A percentile compares a stretch with the other conserved stretches of the same genome.
These are phyloP conservation scores for Cydia strobilella DNA, from an alignment of 1,140 invertebrate genomes.

Conservation along the genomic window DNA sequence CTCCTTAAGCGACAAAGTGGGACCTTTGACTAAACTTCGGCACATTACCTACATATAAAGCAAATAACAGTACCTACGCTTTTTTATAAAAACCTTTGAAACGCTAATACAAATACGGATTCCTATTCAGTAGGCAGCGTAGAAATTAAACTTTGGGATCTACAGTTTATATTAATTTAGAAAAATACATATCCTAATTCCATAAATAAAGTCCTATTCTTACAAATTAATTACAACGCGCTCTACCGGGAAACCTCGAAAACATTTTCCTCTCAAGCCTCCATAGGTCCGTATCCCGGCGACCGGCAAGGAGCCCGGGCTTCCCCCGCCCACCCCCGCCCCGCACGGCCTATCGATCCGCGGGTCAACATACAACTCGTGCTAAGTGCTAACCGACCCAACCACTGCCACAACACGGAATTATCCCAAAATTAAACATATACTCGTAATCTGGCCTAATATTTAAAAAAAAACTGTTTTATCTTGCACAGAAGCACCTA, in stretches of 20 bases:
- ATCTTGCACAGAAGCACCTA: constrained; percentile 27
- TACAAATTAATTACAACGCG: constrained; percentile 38
- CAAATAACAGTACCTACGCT: no score
- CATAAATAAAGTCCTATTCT: no score
- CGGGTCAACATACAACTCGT: constrained; percentile 60
- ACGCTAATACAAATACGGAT: no score
- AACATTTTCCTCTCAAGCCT: constrained; percentile 51
- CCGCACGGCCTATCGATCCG: constrained; percentile 63
- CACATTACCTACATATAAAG: no score
- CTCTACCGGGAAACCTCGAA: constrained; percentile 48
- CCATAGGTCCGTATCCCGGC: constrained; percentile 45
- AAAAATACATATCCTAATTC: no score
- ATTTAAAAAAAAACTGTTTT: constrained; percentile 17
- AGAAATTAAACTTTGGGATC: no score
- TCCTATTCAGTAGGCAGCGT: no score
- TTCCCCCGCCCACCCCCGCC: constrained; percentile 40
- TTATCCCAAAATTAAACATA: constrained; percentile 43
- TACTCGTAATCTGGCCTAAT: constrained; percentile 47
- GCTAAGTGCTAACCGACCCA: constrained; percentile 65
- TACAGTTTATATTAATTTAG: no score
- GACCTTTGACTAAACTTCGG: no score
- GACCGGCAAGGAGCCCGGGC: constrained; percentile 57
- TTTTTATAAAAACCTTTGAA: no score
- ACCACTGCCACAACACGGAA: constrained; percentile 59
- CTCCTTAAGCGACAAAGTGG: no score